A percentile compares a stretch with the other conserved stretches of the same genome.
Conservation (phyloP, 2,113 vertebrate species). For the Brachirus orientalis region DNA sequence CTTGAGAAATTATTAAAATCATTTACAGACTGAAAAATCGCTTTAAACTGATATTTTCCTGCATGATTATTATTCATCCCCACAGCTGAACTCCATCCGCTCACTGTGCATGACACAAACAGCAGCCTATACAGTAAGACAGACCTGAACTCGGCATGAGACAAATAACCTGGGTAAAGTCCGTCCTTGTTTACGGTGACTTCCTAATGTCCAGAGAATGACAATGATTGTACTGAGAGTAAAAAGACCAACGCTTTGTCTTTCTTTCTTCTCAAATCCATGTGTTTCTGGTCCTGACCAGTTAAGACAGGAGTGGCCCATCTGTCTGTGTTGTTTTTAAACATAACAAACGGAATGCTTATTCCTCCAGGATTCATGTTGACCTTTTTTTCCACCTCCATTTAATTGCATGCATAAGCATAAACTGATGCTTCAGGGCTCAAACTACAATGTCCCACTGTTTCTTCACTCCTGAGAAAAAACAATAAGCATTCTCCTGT, state of each 20-base stretch:
- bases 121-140: slow-evolving; percentile 29
- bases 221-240: slow-evolving; percentile 10
- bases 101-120: slow-evolving; percentile 2
- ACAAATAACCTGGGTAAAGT: slow-evolving; percentile 32
- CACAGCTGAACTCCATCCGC: neutral
- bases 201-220: slow-evolving; percentile 27
- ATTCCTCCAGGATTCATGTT: slow-evolving; percentile 55
- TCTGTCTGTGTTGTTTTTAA: slow-evolving; percentile 34
- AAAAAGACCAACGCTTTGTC: slow-evolving; percentile 49
- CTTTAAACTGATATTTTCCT: neutral
- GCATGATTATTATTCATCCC: neutral
- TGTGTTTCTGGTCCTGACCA: slow-evolving; percentile 57
- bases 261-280: slow-evolving; percentile 43
- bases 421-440: neutral
- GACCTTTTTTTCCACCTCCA: slow-evolving; percentile 33
- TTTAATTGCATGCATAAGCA: slow-evolving; percentile 25
- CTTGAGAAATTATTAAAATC: neutral
- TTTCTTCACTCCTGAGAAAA: slow-evolving; percentile 14
- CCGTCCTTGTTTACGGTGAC: slow-evolving; percentile 16
- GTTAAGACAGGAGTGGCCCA: slow-evolving; percentile 59
- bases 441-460: slow-evolving; percentile 27
- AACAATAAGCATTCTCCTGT: slow-evolving; percentile 1
- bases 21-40: neutral
- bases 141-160: slow-evolving; percentile 5
- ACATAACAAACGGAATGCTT: slow-evolving; percentile 51